Evolutionary conservation across 2,888 invertebrate genomes (phyloP).

Genomic region (Choristoneura rosaceana): DNA sequence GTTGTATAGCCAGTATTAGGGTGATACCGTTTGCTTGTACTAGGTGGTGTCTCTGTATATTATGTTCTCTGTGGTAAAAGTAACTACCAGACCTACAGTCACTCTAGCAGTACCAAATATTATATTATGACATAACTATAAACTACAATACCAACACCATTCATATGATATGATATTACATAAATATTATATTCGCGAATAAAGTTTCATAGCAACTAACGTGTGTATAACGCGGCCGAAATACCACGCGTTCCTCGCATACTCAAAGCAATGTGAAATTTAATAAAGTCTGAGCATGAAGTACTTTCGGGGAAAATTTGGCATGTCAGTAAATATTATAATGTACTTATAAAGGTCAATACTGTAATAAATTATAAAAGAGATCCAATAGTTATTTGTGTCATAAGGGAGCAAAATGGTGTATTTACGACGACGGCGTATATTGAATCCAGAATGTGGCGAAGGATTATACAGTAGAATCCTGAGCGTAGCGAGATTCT

Average conservation of each 20-base stretch:
- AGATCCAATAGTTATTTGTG: no score
- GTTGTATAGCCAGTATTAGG: no score
- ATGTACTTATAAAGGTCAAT: not conserved
- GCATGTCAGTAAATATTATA: constrained; percentile 3
- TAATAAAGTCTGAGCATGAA: constrained; percentile 51
- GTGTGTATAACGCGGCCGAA: constrained; percentile 54
- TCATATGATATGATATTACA: not conserved
- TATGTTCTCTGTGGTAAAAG: no score
- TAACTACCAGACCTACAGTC: no score
- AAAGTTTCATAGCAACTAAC: constrained; percentile 19
- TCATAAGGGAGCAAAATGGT: no score
- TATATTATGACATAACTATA: not conserved
- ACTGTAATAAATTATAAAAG: not conserved
- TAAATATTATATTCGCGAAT: not conserved
- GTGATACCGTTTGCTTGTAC: no score
- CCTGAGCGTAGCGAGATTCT: no score
- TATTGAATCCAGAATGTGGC: no score
- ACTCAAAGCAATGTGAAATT: constrained; percentile 55
- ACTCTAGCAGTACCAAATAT: no score
- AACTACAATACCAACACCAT: not conserved
- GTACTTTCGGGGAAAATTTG: constrained; percentile 25
- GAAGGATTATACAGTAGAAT: no score
- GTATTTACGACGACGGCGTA: no score
- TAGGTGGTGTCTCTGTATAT: no score
- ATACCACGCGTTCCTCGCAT: constrained; percentile 60